Evolutionary conservation across 2,888 invertebrate species (phyloP).

Genomic region (Meloe dianella): DNA sequence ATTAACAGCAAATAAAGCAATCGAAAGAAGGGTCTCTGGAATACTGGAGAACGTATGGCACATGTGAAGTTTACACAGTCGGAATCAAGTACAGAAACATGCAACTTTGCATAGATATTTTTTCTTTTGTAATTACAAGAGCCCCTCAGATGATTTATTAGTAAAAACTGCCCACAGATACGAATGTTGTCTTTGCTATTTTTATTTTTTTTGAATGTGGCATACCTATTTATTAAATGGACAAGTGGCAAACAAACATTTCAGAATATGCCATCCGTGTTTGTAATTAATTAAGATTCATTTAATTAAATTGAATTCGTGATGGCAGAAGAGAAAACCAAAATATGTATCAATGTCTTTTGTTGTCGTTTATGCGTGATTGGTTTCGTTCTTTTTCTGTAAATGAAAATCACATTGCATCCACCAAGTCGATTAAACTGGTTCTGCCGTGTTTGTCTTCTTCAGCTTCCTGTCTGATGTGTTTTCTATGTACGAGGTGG

Average conservation of each 20-base stretch:
- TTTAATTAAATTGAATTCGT: not conserved
- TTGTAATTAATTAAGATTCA: not conserved
- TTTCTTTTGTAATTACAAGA: not conserved
- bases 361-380: not conserved
- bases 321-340: too few relatives aligned
- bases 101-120: not conserved
- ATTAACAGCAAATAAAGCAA: constrained; percentile 8
- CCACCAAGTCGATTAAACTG: constrained; percentile 36
- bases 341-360: not conserved
- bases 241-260: not conserved
- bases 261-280: not conserved
- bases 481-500: not conserved
- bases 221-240: not conserved
- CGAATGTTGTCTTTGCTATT: not conserved
- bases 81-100: not conserved
- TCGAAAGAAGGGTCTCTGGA: not conserved
- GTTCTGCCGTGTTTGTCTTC: constrained; percentile 36
- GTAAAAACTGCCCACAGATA: too few relatives aligned
- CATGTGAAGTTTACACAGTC: not conserved
- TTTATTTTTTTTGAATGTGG: not conserved
- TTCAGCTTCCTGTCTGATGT: not conserved
- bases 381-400: not conserved
- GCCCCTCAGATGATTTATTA: too few relatives aligned
- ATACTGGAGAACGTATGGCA: not conserved
- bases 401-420: constrained; percentile 21